Percentiles rank a stretch among this genome's conserved stretches.
Conservation (phyloP, 2,113 vertebrate genomes). For the Serinus canaria region DNA sequence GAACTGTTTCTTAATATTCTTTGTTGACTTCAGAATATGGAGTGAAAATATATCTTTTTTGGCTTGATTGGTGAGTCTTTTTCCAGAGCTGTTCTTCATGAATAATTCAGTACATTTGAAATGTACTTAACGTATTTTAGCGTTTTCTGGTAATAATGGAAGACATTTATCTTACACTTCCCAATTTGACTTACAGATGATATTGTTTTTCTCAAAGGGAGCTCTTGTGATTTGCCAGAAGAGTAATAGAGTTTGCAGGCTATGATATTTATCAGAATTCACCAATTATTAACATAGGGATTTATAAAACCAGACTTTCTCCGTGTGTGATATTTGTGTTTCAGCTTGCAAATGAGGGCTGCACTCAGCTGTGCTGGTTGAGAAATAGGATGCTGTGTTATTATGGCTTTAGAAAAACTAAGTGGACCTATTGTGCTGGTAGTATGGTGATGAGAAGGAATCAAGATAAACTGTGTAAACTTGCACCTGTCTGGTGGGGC, state of each 20-base stretch:
- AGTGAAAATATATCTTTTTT: neutral
- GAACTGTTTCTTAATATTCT: neutral
- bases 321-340: neutral
- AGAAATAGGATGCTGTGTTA: neutral
- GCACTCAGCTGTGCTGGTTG: neutral
- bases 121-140: conserved; percentile 26
- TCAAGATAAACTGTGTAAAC: neutral
- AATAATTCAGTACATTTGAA: conserved; percentile 31
- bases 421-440: neutral
- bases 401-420: neutral
- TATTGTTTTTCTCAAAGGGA: conserved; percentile 26
- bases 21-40: neutral
- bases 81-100: neutral
- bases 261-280: neutral
- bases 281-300: neutral
- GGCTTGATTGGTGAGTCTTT: neutral
- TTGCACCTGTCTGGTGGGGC: neutral
- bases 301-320: conserved; percentile 4
- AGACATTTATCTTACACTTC: conserved; percentile 9
- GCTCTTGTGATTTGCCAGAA: neutral
- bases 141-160: conserved; percentile 2
- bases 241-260: neutral
- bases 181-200: conserved; percentile 16
- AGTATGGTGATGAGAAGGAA: neutral
- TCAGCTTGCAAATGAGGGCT: neutral